Conservation (phyloP, 2,888 invertebrate species). For the Drosophila borborema region DNA sequence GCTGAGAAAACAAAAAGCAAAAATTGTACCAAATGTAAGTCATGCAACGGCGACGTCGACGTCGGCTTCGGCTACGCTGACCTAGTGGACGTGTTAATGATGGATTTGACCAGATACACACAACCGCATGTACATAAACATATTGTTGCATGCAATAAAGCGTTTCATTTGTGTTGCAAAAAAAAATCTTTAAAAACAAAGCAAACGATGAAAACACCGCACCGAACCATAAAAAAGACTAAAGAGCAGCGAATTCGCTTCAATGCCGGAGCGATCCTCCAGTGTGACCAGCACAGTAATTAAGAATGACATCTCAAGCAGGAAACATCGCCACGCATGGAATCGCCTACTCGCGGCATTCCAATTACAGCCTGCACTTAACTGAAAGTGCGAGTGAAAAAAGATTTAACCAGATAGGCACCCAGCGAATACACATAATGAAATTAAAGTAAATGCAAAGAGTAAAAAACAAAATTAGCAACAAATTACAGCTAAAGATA, state of each 20-base stretch:
- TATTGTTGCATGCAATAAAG: slow-evolving; percentile 59
- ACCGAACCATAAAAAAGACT: slow-evolving; percentile 34
- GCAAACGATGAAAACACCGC: slow-evolving; percentile 24
- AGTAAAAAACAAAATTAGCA: slow-evolving; percentile 33
- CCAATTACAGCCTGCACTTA: slow-evolving; percentile 3
- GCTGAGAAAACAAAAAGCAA: slow-evolving; percentile 46
- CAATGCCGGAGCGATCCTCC: slow-evolving; percentile 33
- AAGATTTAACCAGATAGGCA: background rate
- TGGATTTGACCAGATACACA: slow-evolving; percentile 70
- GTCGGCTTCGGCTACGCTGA: slow-evolving; percentile 51
- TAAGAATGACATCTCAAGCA: slow-evolving; percentile 33
- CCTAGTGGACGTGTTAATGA: slow-evolving; percentile 79
- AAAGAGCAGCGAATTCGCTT: slow-evolving; percentile 10
- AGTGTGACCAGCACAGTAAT: slow-evolving; percentile 23
- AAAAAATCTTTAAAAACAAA: slow-evolving; percentile 35
- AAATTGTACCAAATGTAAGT: slow-evolving; percentile 57
- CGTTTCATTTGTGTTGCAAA: slow-evolving; percentile 65
- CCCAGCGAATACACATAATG: background rate
- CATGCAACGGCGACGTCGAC: slow-evolving; percentile 42
- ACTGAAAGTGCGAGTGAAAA: slow-evolving; percentile 8
- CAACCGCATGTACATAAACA: slow-evolving; percentile 18
- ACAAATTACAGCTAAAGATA: slow-evolving; percentile 15
- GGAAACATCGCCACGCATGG: slow-evolving; percentile 2
- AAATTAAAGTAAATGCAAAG: background rate
- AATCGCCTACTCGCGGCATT: background rate